These are phyloP conservation scores for Oreochromis mossambicus DNA, from an alignment of 2,797 vertebrate genomes.

Conservation along the genomic window DNA sequence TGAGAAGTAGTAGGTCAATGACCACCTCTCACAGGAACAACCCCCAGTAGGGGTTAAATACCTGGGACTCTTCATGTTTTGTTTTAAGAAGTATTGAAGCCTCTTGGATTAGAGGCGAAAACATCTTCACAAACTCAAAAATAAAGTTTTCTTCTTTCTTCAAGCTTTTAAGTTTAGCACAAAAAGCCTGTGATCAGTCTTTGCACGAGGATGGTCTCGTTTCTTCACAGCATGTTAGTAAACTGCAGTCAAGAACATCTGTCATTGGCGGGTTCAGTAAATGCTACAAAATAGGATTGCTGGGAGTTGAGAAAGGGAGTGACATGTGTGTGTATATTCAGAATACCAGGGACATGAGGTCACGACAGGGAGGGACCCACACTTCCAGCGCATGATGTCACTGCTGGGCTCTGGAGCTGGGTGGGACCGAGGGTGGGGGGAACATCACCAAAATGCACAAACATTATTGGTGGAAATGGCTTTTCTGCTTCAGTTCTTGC, in stretches of 20 bases:
- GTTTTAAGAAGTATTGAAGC: background rate
- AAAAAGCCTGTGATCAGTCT: background rate
- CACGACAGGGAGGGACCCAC: conserved; percentile 39
- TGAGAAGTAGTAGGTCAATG: background rate
- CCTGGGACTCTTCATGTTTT: background rate
- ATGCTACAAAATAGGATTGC: conserved; percentile 21
- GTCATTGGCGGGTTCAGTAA: conserved; percentile 64
- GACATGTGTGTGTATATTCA: conserved; percentile 11
- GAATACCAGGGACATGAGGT: conserved; percentile 60
- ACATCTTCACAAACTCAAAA: background rate
- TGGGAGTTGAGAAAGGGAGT: conserved; percentile 17
- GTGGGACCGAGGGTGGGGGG: conserved; percentile 4
- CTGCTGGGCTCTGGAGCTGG: conserved; percentile 10
- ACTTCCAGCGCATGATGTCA: conserved; percentile 46
- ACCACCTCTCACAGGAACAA: background rate
- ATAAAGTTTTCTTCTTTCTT: background rate
- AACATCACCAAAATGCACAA: background rate
- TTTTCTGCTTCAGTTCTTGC: background rate
- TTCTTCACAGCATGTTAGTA: conserved; percentile 41
- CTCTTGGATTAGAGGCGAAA: background rate
- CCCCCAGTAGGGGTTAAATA: background rate
- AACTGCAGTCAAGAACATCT: conserved; percentile 46
- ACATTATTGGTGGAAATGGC: background rate
- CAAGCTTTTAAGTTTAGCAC: background rate
- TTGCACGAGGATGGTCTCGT: background rate